Evolutionary conservation across 2,888 invertebrate genomes (phyloP), one percentile per base, ranked within the genome.

Genomic region (Strigamia crassipes): DNA sequence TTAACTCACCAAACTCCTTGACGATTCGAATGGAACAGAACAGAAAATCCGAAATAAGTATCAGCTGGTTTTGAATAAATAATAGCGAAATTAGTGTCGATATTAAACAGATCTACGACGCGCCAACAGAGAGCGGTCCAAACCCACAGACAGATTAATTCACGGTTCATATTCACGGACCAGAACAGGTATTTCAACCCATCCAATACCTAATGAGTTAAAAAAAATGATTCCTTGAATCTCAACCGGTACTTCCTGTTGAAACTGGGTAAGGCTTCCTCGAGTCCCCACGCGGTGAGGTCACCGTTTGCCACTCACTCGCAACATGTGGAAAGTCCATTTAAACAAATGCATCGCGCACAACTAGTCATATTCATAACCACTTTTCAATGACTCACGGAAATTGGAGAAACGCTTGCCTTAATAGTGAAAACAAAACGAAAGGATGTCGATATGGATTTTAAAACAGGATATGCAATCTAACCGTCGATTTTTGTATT

Each of bases 41-140:
- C 61, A 21, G n/a, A 18, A 21, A 18, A 66, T 23, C 61, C 61
- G 23, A 66, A 66, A 21, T 66, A 66, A 21, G 61, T 66, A 1
- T 66, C 61, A 66, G 61, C 21, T 21, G 61, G 61, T 66, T 21
- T 15, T 8, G 61, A 66, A 66, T 66, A 66, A 66, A 66, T 66
- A 18, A 12, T 66, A 9, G 61, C n/a, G 18, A 66, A 66, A 66
- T 23, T 15, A 21, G 61, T 66, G 9, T 66, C 61, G 18, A 66
- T 23, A 18, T 66, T 66, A 66, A 66, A 66, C 2, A 66, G 61
- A 66, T 66, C 1, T 0, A 2, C 21, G 12, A 23, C 12, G 8
- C 12, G 2, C 61, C 61, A 66, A 12, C 21, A 66, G 12, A 66
- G 1, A 21, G 61, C 8, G 18, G 13, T 23, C 21, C 46, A 46